Evolutionary conservation across 2,797 vertebrate species (phyloP).

Genomic region (Geotrypetes seraphini): DNA sequence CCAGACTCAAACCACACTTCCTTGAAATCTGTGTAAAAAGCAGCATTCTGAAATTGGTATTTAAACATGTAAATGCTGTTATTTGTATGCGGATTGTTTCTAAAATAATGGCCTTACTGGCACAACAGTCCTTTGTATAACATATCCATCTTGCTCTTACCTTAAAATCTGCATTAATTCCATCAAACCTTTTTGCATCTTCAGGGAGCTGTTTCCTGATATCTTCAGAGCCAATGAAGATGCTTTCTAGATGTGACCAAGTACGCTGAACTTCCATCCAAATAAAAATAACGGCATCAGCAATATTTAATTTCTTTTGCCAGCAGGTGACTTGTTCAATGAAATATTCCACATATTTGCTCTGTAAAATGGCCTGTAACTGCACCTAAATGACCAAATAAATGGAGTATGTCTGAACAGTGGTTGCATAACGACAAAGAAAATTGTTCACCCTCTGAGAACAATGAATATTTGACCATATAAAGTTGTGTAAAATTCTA

Average conservation of each 20-base stretch:
- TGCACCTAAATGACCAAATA: conserved; percentile 51
- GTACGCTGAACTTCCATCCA: conserved; percentile 65
- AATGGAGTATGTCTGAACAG: not conserved
- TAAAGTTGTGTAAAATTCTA: too few species aligned
- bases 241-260: conserved; percentile 61
- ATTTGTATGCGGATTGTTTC: too few species aligned
- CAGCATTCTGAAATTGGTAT: too few species aligned
- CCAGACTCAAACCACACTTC: too few species aligned
- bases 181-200: conserved; percentile 56
- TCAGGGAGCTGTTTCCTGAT: conserved; percentile 57
- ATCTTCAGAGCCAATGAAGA: conserved; percentile 64
- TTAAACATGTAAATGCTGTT: too few species aligned
- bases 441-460: too few species aligned
- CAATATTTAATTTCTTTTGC: conserved; percentile 53
- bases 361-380: conserved; percentile 61
- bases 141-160: conserved; percentile 19
- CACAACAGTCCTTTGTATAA: too few species aligned
- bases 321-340: conserved; percentile 52
- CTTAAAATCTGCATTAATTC: conserved; percentile 64
- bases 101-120: too few species aligned
- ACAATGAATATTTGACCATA: too few species aligned
- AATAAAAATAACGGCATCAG: conserved; percentile 53
- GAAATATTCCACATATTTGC: conserved; percentile 62
- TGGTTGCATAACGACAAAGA: not conserved
- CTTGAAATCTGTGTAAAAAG: too few species aligned